A percentile compares a stretch with the other conserved stretches of the same genome.
These are phyloP conservation scores for Margaritifera margaritifera DNA, from an alignment of 2,888 invertebrate genomes.

Conservation along the genomic window DNA sequence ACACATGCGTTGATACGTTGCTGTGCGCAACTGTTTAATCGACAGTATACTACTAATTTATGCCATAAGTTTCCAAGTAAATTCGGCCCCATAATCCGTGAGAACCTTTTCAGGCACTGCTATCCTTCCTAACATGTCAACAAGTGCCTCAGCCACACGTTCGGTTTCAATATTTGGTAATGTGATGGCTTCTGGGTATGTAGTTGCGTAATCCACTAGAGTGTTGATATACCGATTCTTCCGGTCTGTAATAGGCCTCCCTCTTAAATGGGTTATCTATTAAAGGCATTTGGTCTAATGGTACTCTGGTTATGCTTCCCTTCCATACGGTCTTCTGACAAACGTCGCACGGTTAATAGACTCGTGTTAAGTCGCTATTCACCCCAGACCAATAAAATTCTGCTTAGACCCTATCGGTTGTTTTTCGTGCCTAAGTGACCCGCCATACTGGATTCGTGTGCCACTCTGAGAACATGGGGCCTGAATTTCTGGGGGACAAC, in stretches of 20 bases:
- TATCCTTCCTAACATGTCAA: slow-evolving; percentile 7
- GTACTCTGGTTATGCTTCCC: background rate
- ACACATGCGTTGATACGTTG: slow-evolving; percentile 8
- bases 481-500: no score
- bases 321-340: no score
- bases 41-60: slow-evolving; percentile 7
- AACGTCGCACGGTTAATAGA: background rate
- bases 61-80: slow-evolving; percentile 8
- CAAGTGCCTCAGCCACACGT: slow-evolving; percentile 7
- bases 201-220: slow-evolving; percentile 1
- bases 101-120: slow-evolving; percentile 5
- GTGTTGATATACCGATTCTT: background rate
- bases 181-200: slow-evolving; percentile 1
- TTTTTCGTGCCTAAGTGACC: no score
- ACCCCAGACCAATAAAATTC: no score
- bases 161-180: slow-evolving; percentile 5
- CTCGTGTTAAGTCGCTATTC: no score
- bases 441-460: no score
- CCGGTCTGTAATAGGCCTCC: background rate
- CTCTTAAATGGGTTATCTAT: background rate
- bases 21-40: background rate
- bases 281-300: background rate
- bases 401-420: no score
- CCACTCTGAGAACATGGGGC: no score
- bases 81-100: slow-evolving; percentile 5